Conservation (phyloP, 2,888 invertebrate species). For the Epicampocera succincta region DNA sequence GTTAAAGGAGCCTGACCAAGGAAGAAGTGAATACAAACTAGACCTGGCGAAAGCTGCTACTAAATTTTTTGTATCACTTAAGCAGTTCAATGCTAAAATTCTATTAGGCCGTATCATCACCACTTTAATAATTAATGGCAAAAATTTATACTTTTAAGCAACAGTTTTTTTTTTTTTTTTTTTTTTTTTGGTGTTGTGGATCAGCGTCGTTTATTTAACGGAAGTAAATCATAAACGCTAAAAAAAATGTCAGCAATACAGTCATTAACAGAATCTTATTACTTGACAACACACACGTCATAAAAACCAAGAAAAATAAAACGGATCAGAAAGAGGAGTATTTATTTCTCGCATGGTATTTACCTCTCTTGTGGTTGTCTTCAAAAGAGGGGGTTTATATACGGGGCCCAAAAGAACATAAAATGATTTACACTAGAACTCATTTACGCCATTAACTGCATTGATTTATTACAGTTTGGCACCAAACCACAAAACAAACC, state of each 20-base stretch:
- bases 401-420: conserved; percentile 49
- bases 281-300: conserved; percentile 34
- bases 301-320: conserved; percentile 21
- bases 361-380: conserved; percentile 18
- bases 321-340: not conserved
- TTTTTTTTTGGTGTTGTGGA: too few relatives aligned
- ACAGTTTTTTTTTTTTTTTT: too few relatives aligned
- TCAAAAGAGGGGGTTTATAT: not conserved
- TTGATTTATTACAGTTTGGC: conserved; percentile 71
- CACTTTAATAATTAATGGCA: too few relatives aligned
- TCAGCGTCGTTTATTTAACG: conserved; percentile 5
- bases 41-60: too few relatives aligned
- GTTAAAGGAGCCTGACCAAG: too few relatives aligned
- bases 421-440: conserved; percentile 73
- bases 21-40: too few relatives aligned
- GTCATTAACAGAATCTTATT: conserved; percentile 44
- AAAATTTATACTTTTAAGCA: too few relatives aligned
- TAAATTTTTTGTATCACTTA: too few relatives aligned
- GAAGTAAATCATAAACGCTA: conserved; percentile 54
- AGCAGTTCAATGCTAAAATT: too few relatives aligned
- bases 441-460: conserved; percentile 73
- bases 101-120: too few relatives aligned
- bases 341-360: conserved; percentile 22
- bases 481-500: conserved; percentile 60
- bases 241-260: conserved; percentile 50